A percentile compares a stretch with the other conserved stretches of the same genome.
Conservation (phyloP, 2,888 invertebrate species). For the Panzeria rudis region DNA sequence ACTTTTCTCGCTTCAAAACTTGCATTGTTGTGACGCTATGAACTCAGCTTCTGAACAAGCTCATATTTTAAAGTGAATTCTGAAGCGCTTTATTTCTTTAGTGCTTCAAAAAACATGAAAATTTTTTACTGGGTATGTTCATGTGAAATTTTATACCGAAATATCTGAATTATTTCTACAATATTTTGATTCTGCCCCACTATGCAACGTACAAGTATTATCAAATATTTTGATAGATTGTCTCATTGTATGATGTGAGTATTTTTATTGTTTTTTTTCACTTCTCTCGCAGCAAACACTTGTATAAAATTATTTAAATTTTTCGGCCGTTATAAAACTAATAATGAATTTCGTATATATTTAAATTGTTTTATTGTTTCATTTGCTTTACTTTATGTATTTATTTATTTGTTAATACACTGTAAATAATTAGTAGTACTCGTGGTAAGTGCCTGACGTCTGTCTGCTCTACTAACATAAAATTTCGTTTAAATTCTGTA, state of each 20-base stretch:
- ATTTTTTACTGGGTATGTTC: no score
- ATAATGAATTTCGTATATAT: conserved; percentile 46
- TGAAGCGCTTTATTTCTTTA: no score
- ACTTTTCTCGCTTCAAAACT: no score
- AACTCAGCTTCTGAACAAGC: no score
- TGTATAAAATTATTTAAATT: conserved; percentile 38
- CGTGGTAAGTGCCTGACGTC: conserved; percentile 3
- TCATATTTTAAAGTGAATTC: no score
- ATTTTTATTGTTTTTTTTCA: conserved; percentile 9
- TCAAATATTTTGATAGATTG: conserved; percentile 64
- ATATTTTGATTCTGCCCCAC: no score
- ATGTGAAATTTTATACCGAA: no score
- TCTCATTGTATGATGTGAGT: neutral
- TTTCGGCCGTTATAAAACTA: conserved; percentile 40
- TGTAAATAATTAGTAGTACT: conserved; percentile 32
- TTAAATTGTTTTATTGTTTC: conserved; percentile 59
- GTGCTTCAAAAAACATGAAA: no score
- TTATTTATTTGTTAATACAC: conserved; percentile 22
- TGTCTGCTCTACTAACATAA: conserved; percentile 67
- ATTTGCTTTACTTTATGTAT: conserved; percentile 9
- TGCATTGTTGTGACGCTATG: no score
- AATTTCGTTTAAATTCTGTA: conserved; percentile 66
- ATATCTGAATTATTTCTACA: no score
- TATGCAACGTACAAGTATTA: conserved; percentile 61
- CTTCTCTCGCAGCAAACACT: neutral